A percentile compares a stretch with the other conserved stretches of the same genome.
phyloP scores from a whole-genome alignment of 2,797 vertebrate genomes.

The Poeciliopsis infans region DNA sequence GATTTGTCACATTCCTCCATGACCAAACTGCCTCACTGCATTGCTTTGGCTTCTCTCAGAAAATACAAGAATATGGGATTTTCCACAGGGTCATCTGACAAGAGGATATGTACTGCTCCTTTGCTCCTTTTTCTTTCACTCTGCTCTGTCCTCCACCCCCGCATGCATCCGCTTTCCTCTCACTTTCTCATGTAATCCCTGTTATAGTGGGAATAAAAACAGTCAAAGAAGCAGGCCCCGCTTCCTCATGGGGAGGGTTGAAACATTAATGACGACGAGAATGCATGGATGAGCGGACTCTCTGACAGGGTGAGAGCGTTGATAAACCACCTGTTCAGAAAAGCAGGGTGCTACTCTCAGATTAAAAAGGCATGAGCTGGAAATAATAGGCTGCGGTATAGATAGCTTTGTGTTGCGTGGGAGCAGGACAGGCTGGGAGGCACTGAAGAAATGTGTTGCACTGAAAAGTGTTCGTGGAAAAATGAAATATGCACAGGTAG shows the following conservation, averaged over 20 bases:
- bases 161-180: not conserved
- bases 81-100: slow-evolving; percentile 23
- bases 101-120: not conserved
- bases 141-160: not conserved
- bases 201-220: not conserved
- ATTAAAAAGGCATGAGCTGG: slow-evolving; percentile 73
- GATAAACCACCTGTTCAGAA: slow-evolving; percentile 52
- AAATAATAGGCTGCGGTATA: slow-evolving; percentile 68
- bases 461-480: slow-evolving; percentile 20
- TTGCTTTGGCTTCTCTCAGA: slow-evolving; percentile 12
- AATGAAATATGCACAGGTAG: not conserved
- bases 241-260: not conserved
- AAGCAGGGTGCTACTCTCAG: slow-evolving; percentile 54
- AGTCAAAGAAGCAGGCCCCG: not conserved
- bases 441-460: slow-evolving; percentile 34
- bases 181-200: not conserved
- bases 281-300: slow-evolving; percentile 4
- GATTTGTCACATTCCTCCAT: slow-evolving; percentile 12
- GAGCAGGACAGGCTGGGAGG: slow-evolving; percentile 16
- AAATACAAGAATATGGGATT: slow-evolving; percentile 23
- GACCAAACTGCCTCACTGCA: slow-evolving; percentile 19
- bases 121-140: not conserved
- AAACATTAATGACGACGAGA: slow-evolving; percentile 15
- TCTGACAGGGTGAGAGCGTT: not conserved
- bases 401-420: slow-evolving; percentile 46